Conservation (phyloP, 1,140 invertebrate genomes). For the Gerris buenoi region DNA sequence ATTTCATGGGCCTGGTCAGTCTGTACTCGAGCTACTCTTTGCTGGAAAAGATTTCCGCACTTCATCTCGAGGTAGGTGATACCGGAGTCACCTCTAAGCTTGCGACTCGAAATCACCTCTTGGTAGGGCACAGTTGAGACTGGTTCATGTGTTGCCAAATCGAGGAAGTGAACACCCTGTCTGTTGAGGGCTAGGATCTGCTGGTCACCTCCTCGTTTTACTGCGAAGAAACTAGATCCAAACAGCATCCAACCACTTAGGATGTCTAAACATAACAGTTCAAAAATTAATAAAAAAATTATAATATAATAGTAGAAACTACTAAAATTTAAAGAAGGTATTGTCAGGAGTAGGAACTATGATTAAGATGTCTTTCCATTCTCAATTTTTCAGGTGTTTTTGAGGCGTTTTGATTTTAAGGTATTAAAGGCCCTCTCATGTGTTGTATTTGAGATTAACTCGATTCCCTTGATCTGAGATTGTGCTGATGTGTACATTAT, state of each 20-base stretch:
- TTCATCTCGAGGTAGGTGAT: constrained; percentile 92
- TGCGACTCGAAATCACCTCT: constrained; percentile 88
- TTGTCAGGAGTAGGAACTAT: too few species aligned
- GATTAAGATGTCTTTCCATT: too few species aligned
- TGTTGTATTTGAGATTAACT: too few species aligned
- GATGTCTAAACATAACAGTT: too few species aligned
- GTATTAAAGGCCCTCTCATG: too few species aligned
- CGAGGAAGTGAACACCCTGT: constrained; percentile 83
- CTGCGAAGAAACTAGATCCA: constrained; percentile 94
- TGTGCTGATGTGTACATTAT: too few species aligned
- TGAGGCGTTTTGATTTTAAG: too few species aligned
- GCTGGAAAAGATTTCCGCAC: constrained; percentile 88
- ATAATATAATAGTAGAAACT: too few species aligned
- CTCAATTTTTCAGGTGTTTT: too few species aligned
- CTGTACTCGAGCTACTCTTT: constrained; percentile 85
- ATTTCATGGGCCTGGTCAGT: constrained; percentile 94
- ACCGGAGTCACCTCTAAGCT: constrained; percentile 81
- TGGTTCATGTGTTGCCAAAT: constrained; percentile 78
- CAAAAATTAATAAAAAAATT: too few species aligned
- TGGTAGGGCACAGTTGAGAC: constrained; percentile 81
- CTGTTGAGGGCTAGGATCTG: constrained; percentile 86
- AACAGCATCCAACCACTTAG: constrained; percentile 89
- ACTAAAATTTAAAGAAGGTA: too few species aligned
- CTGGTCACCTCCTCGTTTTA: constrained; percentile 63
- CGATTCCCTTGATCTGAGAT: too few species aligned